Percentiles rank a stretch among this genome's conserved stretches.
phyloP scores from a whole-genome alignment of 2,888 invertebrate genomes.

The Caenorhabditis sp. region DNA sequence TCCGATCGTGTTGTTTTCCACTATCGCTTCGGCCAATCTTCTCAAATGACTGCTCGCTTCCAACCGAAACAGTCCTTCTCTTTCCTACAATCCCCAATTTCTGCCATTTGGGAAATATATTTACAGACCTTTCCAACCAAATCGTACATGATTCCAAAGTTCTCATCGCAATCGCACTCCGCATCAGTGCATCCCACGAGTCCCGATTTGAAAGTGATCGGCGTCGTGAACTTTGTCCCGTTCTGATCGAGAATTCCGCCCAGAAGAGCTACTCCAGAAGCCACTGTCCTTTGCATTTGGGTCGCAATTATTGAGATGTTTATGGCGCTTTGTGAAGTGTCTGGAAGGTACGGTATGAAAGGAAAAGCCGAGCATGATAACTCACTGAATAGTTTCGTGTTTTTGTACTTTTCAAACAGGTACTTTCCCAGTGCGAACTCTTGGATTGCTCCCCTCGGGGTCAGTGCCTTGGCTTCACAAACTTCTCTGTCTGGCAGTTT shows the following conservation, averaged over 20 bases:
- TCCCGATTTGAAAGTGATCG: constrained; percentile 16
- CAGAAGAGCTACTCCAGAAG: constrained; percentile 16
- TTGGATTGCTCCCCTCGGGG: constrained; percentile 32
- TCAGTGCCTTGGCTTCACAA: background rate
- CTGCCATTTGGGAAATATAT: too few relatives aligned
- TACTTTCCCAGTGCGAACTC: constrained; percentile 26
- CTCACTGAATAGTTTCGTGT: constrained; percentile 26
- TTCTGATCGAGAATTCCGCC: constrained; percentile 26
- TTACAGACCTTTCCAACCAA: constrained; percentile 10
- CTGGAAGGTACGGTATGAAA: background rate
- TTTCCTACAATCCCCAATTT: too few relatives aligned
- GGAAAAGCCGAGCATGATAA: background rate
- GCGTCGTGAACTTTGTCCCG: constrained; percentile 3
- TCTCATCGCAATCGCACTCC: constrained; percentile 20
- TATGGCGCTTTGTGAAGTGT: background rate
- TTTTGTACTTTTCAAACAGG: constrained; percentile 11
- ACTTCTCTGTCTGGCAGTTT: background rate
- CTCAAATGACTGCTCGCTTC: constrained; percentile 1
- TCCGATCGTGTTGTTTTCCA: background rate
- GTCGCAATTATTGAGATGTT: constrained; percentile 15
- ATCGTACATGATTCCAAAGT: background rate
- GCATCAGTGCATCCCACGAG: constrained; percentile 12
- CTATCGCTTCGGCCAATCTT: background rate
- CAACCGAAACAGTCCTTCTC: constrained; percentile 27
- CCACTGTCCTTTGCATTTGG: constrained; percentile 17